Evolutionary conservation across 2,797 vertebrate genomes (phyloP), one percentile per base, ranked within the genome.

Genomic region (Premnoplex brunnescens): DNA sequence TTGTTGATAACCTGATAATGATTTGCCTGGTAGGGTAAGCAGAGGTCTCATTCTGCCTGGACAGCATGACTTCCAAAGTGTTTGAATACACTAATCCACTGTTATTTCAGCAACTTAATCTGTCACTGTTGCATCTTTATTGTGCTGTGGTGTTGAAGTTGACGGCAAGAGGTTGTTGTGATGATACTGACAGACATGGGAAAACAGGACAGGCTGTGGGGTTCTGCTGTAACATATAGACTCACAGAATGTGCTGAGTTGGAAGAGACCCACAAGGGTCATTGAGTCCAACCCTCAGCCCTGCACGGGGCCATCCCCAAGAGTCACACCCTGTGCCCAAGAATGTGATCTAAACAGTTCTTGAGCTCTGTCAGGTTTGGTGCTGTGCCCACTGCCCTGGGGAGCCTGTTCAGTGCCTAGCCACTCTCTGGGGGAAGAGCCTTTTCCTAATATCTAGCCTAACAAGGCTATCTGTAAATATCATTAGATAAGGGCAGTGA

Each of bases 221-320:
- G 7, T 6, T 27, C 46, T 30, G 0, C 44, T 9, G 0, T 24
- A 7, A 14, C 14, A 14, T 7, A 6, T 10, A 26, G 28, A 54
- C 12, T 32, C 18, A 30, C 28, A 20, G 51, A 54, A 54, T 20
- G 30, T 20, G 28, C 28, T 32, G 51, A 32, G 28, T 12, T 32
- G 51, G 28, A 54, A 30, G 11, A 28, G 51, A 30, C 51, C 18
- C 18, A 8, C 28, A 54, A 32, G 28, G 28, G 4, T 32, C 51
- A 52, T 32, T 4, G 11, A 54, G 17, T 54, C 18, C 51, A 32
- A 32, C 28, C 28, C 51, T 54, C 12, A 32, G 28, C 28, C 28
- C 51, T 18, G 51, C 51, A 54, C 18, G 7, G 51, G 11, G 12
- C 51, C 28, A 54, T 19, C 51, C 28, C 51, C 18, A 8, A 32